These are phyloP conservation scores for Drosophila tanythrix DNA, from an alignment of 2,888 invertebrate genomes.

Conservation along the genomic window DNA sequence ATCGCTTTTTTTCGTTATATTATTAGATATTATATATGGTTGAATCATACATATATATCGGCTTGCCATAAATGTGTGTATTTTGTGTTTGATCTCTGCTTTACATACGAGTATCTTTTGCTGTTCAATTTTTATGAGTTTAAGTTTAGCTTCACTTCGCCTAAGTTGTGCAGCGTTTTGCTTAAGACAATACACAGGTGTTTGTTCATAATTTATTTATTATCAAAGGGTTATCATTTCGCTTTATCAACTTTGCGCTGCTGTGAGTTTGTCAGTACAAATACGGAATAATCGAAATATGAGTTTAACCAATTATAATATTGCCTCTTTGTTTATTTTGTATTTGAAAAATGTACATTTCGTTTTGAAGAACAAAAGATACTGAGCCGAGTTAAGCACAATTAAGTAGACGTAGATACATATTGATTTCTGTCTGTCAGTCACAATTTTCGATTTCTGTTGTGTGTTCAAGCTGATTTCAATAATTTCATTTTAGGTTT, in stretches of 20 bases:
- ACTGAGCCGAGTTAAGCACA: conserved; percentile 58
- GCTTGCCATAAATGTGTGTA: conserved; percentile 74
- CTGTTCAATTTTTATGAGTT: conserved; percentile 40
- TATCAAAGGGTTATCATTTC: conserved; percentile 48
- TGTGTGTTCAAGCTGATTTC: conserved; percentile 60
- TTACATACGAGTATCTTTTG: conserved; percentile 48
- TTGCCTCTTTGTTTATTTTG: conserved; percentile 25
- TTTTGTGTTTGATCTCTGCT: conserved; percentile 59
- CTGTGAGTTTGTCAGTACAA: conserved; percentile 27
- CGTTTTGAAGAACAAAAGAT: conserved; percentile 50
- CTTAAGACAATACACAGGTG: conserved; percentile 60
- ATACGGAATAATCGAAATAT: conserved; percentile 44
- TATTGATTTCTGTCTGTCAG: conserved; percentile 53
- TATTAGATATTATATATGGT: conserved; percentile 74
- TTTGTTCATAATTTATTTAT: conserved; percentile 51
- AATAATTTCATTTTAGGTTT: conserved; percentile 62
- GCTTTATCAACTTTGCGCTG: conserved; percentile 23
- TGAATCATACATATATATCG: conserved; percentile 77
- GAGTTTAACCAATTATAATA: conserved; percentile 47
- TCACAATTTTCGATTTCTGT: conserved; percentile 57
- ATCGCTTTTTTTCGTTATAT: conserved; percentile 75
- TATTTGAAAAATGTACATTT: conserved; percentile 55
- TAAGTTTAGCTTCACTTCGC: conserved; percentile 44
- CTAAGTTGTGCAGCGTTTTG: conserved; percentile 26
- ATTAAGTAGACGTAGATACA: conserved; percentile 55